Evolutionary conservation across 2,113 vertebrate genomes (phyloP).

Genomic region (Podocnemis expansa): DNA sequence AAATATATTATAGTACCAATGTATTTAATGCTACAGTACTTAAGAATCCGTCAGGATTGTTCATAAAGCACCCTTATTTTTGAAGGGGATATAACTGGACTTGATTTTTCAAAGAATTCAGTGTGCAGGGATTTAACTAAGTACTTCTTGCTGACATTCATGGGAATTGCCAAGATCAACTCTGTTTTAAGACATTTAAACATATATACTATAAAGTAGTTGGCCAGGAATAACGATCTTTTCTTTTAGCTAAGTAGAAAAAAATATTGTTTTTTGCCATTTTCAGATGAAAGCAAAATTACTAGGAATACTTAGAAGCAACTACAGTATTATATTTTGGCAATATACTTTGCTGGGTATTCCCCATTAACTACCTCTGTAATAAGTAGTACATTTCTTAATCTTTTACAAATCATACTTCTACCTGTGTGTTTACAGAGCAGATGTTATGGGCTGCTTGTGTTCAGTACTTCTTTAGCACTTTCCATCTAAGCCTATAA

Average conservation of each 20-base stretch:
- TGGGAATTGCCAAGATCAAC: conserved; percentile 10
- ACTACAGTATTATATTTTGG: background rate
- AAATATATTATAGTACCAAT: conserved; percentile 40
- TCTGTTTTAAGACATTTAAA: conserved; percentile 34
- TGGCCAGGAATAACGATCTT: background rate
- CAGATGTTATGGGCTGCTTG: background rate
- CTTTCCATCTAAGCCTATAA: background rate
- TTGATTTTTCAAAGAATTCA: conserved; percentile 16
- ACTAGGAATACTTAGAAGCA: background rate
- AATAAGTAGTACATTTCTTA: background rate
- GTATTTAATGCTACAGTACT: background rate
- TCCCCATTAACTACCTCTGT: background rate
- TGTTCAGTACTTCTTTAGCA: background rate
- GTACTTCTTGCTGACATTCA: conserved; percentile 32
- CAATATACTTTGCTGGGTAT: background rate
- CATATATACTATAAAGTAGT: background rate
- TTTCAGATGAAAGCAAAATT: conserved; percentile 8
- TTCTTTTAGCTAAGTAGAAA: background rate
- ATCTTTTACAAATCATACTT: background rate
- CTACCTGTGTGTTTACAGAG: background rate
- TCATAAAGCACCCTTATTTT: conserved; percentile 7
- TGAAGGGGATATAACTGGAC: background rate
- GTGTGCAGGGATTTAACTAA: background rate
- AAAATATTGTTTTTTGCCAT: background rate
- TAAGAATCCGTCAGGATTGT: conserved; percentile 21